These are phyloP conservation scores for Eublepharis macularius DNA, from an alignment of 2,113 vertebrate species.

Conservation along the genomic window DNA sequence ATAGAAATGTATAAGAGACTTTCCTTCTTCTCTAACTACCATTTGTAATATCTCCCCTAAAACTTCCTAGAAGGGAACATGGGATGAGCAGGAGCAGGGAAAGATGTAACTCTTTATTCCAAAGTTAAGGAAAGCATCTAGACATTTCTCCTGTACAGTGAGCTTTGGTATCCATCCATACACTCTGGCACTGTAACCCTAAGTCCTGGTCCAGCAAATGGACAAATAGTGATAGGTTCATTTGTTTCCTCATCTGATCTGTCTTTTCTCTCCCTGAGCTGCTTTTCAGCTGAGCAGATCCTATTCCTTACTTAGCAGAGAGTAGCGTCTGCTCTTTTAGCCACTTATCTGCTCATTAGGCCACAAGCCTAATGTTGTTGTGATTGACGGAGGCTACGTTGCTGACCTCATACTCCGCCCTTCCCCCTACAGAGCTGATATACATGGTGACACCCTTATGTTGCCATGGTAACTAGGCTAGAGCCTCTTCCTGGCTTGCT, in stretches of 20 bases:
- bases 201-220: neutral
- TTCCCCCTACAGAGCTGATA: neutral
- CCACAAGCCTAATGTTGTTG: neutral
- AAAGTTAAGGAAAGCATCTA: neutral
- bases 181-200: neutral
- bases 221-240: neutral
- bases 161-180: neutral
- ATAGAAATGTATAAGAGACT: neutral
- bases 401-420: constrained; percentile 13
- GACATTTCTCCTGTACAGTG: neutral
- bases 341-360: constrained; percentile 21
- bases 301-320: neutral
- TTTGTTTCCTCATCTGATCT: neutral
- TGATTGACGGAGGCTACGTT: constrained; percentile 13
- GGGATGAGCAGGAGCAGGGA: neutral
- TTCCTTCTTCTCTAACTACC: neutral
- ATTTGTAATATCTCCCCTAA: neutral
- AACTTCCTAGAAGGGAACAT: neutral
- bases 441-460: neutral
- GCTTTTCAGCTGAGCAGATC: rapidly evolving
- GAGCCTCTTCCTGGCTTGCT: constrained; percentile 3
- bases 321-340: constrained; percentile 15
- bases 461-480: constrained; percentile 33
- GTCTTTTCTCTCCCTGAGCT: neutral
- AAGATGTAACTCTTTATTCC: neutral